Percentiles rank a stretch among this genome's conserved stretches.
Evolutionary conservation across 1,140 invertebrate genomes (phyloP).

Genomic region (Lineus longissimus): DNA sequence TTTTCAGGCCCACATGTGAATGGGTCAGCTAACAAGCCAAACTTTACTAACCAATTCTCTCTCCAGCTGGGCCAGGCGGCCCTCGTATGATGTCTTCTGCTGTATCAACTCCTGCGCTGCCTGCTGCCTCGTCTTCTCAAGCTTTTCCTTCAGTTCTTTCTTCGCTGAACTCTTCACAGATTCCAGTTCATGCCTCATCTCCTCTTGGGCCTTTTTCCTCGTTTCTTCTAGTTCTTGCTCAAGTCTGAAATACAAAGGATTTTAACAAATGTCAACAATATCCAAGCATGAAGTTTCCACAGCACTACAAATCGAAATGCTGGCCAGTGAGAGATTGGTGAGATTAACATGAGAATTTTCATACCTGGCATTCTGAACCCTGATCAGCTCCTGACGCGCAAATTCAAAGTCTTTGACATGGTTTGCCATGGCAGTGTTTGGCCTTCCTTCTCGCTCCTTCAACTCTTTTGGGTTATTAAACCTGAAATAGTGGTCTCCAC

Average conservation of each 20-base stretch:
- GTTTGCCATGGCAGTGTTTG: conserved; percentile 22
- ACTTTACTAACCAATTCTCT: conserved; percentile 34
- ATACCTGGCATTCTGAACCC: conserved; percentile 60
- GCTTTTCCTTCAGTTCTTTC: conserved; percentile 32
- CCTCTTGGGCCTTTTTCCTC: conserved; percentile 42
- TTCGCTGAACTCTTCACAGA: conserved; percentile 48
- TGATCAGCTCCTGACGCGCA: conserved; percentile 64
- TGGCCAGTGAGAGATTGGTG: too few relatives aligned
- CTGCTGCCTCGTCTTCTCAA: conserved; percentile 31
- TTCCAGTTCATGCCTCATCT: conserved; percentile 53
- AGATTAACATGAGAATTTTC: conserved; percentile 1
- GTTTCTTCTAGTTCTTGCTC: conserved; percentile 53
- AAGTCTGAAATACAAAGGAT: conserved; percentile 40
- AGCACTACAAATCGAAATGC: too few relatives aligned
- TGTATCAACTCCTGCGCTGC: conserved; percentile 27
- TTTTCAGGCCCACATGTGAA: not conserved
- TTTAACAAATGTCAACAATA: not conserved
- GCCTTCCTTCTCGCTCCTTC: conserved; percentile 23
- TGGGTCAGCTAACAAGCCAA: too few relatives aligned
- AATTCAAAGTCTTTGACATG: conserved; percentile 60
- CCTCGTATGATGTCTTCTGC: conserved; percentile 37
- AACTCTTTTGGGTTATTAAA: conserved; percentile 50
- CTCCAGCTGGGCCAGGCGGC: conserved; percentile 36
- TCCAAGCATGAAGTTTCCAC: too few relatives aligned
- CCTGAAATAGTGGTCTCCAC: conserved; percentile 66